These are phyloP conservation scores for Aphidoletes aphidimyza DNA, from an alignment of 2,888 invertebrate genomes.

Conservation along the genomic window DNA sequence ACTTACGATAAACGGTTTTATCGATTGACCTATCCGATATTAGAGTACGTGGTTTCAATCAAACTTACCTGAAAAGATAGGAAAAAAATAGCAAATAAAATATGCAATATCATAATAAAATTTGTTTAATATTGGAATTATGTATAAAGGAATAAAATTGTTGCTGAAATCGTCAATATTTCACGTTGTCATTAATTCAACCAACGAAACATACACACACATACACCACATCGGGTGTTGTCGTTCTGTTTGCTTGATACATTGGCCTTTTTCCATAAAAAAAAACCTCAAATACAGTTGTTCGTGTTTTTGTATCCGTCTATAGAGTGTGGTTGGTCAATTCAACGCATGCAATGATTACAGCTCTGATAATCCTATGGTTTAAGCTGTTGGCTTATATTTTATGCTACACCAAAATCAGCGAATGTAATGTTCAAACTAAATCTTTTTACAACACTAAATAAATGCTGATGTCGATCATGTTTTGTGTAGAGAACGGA, in stretches of 20 bases:
- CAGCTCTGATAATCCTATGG: background rate
- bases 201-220: background rate
- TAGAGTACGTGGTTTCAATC: background rate
- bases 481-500: no score
- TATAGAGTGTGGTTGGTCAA: background rate
- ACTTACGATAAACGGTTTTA: conserved; percentile 21
- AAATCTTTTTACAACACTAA: conserved; percentile 20
- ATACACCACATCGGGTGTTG: background rate
- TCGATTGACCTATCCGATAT: background rate
- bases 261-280: background rate
- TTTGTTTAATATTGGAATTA: background rate
- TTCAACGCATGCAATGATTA: background rate
- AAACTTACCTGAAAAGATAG: conserved; percentile 27
- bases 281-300: background rate
- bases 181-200: no score
- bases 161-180: no score
- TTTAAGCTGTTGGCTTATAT: background rate
- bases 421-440: background rate
- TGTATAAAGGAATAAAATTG: background rate
- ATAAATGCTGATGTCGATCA: conserved; percentile 46
- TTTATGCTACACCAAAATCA: background rate
- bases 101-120: background rate
- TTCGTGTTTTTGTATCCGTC: background rate
- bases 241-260: no score
- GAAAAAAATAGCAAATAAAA: background rate